Evolutionary conservation across 2,888 invertebrate genomes (phyloP).

Genomic region (Carabus problematicus): DNA sequence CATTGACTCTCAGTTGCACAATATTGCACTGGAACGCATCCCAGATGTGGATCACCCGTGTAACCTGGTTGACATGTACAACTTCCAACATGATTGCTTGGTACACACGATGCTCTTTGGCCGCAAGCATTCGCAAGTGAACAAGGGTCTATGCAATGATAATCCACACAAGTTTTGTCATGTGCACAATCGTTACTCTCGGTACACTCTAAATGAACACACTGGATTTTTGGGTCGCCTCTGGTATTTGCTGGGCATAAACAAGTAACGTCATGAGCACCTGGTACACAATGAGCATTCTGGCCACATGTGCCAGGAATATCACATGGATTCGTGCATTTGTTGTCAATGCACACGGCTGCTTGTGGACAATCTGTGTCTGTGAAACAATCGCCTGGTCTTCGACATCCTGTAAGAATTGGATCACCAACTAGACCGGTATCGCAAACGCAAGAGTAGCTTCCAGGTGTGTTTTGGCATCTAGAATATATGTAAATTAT

Average conservation of each 20-base stretch:
- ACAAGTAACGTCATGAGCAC: constrained; percentile 74
- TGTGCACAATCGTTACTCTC: constrained; percentile 78
- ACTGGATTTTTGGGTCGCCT: constrained; percentile 78
- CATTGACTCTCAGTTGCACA: constrained; percentile 84
- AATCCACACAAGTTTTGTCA: constrained; percentile 77
- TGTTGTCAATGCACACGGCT: constrained; percentile 76
- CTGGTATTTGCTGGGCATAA: constrained; percentile 77
- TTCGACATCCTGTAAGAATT: constrained; percentile 74
- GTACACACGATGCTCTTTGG: constrained; percentile 76
- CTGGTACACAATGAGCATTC: constrained; percentile 77
- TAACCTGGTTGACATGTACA: constrained; percentile 86
- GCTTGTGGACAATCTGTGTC: constrained; percentile 81
- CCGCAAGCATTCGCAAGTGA: constrained; percentile 83
- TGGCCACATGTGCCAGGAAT: constrained; percentile 71
- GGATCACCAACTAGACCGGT: constrained; percentile 83
- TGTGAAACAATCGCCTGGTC: constrained; percentile 82
- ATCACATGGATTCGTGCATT: constrained; percentile 81
- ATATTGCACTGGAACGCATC: constrained; percentile 83
- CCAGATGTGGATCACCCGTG: constrained; percentile 85
- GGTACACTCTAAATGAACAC: constrained; percentile 77
- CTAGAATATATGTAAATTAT: constrained; percentile 50
- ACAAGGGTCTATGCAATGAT: constrained; percentile 84
- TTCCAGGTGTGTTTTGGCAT: constrained; percentile 81
- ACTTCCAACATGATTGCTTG: constrained; percentile 79
- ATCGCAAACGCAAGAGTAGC: constrained; percentile 78